phyloP scores from a whole-genome alignment of 2,797 vertebrate species.

The Melanitta fusca region DNA sequence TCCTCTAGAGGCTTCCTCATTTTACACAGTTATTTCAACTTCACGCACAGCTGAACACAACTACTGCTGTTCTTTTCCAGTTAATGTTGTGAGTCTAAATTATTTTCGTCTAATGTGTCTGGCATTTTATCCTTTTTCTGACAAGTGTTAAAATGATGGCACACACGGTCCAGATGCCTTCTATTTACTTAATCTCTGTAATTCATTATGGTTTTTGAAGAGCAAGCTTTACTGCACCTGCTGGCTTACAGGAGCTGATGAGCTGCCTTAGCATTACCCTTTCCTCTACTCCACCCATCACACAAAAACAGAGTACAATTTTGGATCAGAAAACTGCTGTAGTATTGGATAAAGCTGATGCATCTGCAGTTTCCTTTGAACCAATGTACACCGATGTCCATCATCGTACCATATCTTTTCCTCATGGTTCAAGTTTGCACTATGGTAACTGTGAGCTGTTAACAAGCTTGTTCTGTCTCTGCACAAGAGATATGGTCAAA shows the following conservation, averaged over 20 bases:
- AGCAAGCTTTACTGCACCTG: neutral
- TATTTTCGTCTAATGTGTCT: neutral
- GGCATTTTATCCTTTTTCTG: neutral
- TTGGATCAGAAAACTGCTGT: rapidly evolving
- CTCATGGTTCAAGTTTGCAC: neutral
- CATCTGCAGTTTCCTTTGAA: neutral
- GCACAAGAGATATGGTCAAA: neutral
- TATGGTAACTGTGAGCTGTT: neutral
- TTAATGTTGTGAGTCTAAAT: neutral
- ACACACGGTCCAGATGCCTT: neutral
- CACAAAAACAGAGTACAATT: neutral
- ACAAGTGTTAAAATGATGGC: neutral
- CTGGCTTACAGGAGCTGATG: neutral
- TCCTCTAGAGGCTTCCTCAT: neutral
- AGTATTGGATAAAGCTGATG: neutral
- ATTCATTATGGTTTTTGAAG: neutral
- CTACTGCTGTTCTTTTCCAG: neutral
- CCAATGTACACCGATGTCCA: neutral
- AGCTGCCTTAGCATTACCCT: neutral
- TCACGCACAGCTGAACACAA: neutral
- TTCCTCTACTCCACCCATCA: neutral
- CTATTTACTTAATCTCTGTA: neutral
- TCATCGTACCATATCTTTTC: neutral
- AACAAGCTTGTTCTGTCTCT: neutral
- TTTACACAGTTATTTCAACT: neutral